These are phyloP conservation scores for Ariolimax columbianus DNA, from an alignment of 2,888 invertebrate genomes.

Conservation along the genomic window DNA sequence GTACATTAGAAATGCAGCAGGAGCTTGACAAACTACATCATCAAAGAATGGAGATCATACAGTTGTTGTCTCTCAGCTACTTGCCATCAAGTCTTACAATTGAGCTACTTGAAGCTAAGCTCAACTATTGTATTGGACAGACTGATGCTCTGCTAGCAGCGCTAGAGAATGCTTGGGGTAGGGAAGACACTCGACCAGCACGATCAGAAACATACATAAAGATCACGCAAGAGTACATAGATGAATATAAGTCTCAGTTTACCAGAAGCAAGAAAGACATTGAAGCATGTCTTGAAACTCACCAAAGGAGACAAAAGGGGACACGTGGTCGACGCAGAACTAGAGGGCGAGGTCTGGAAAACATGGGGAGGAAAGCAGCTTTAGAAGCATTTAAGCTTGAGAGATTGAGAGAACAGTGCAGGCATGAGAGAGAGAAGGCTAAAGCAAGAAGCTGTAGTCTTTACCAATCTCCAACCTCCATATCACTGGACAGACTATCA, in stretches of 20 bases:
- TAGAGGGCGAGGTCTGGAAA: conserved; percentile 63
- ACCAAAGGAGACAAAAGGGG: conserved; percentile 61
- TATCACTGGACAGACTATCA: conserved; percentile 14
- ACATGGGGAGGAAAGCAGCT: conserved; percentile 66
- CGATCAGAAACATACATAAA: conserved; percentile 48
- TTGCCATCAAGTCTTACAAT: conserved; percentile 76
- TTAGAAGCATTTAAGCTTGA: conserved; percentile 76
- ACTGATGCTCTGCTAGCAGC: conserved; percentile 77
- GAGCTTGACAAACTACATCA: conserved; percentile 74
- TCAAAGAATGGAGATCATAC: conserved; percentile 74
- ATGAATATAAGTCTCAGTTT: conserved; percentile 69
- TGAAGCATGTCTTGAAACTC: conserved; percentile 65
- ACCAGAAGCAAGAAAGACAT: conserved; percentile 72
- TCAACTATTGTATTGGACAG: conserved; percentile 79
- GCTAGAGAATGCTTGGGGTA: conserved; percentile 70
- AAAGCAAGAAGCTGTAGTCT: conserved; percentile 42
- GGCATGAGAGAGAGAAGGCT: conserved; percentile 58
- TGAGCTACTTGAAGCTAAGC: conserved; percentile 78
- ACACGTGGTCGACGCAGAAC: conserved; percentile 64
- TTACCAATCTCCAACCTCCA: conserved; percentile 41
- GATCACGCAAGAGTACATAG: conserved; percentile 68
- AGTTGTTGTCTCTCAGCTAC: conserved; percentile 73
- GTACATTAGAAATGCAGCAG: conserved; percentile 58
- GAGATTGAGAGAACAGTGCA: conserved; percentile 68
- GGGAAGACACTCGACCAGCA: conserved; percentile 51